Base-by-base conservation (phyloP, 2,113 vertebrate species). In the Saguinus imperator region DNA sequence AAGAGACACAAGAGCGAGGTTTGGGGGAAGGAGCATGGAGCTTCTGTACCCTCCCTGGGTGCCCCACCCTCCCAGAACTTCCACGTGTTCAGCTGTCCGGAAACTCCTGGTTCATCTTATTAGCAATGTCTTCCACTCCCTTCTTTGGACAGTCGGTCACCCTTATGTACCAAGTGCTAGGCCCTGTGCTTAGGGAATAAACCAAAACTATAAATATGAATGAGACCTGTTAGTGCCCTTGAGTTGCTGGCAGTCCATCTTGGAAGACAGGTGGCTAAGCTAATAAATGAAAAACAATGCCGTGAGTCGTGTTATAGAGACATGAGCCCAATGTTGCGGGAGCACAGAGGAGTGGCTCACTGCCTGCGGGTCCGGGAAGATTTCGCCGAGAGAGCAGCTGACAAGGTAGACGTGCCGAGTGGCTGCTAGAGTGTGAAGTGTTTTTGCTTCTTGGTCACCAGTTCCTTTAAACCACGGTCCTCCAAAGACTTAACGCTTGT, bases 231-330 rank as follows among this genome's bases (percentile, higher is more conserved):
- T 68, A 29, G 52, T 21, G 37, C 23, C 72, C 87, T 89, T 13
- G 1, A 94, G 85, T 81, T 83, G 80, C 0, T 70, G 87, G 61
- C 87, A 52, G 64, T 50, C 70, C 52, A 13, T 94, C 52, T 79
- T 29, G 48, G 68, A 82, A 96, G 91, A 66, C 85, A 87, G 91
- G 73, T 87, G 94, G n/a, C 64, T 66, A 6, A 66, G 43, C 43
- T 81, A 55, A 81, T 85, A 89, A 61, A 72, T 72, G 55, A 87
- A 92, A 87, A 2, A 48, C 64, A 43, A 13, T 2, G 12, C 27
- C 2, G 3, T 1, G 35, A 72, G 89, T 58, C 58, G 68, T 57
- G 37, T 21, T 2, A 37, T 1, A 20, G 55, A 55, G 92, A 64
- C 50, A 1, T 0, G 27, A 77, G 50, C 55, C 55, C 5, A 14